Evolutionary conservation across 1,140 invertebrate genomes (phyloP).

Genomic region (Drosophila cardini): DNA sequence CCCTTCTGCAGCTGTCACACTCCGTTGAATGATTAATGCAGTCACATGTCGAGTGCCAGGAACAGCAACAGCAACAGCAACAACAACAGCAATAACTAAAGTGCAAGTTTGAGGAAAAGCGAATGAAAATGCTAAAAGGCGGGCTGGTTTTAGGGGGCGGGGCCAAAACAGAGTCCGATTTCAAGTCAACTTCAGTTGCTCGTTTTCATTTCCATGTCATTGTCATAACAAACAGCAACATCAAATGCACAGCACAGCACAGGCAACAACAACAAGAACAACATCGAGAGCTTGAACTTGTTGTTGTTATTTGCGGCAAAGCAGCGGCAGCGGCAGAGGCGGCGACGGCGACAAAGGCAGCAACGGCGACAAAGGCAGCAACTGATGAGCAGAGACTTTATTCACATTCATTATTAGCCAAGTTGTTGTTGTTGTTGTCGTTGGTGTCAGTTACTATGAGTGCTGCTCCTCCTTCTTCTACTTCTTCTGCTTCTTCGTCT

Average conservation of each 20-base stretch:
- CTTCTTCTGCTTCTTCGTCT: not conserved
- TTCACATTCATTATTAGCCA: constrained; percentile 46
- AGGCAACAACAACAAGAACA: constrained; percentile 6
- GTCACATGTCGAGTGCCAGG: constrained; percentile 51
- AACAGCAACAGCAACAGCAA: constrained; percentile 4
- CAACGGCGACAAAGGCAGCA: not conserved
- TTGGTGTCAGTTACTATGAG: constrained; percentile 11
- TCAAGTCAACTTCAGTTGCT: constrained; percentile 32
- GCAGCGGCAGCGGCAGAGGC: not conserved
- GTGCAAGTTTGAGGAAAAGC: constrained; percentile 26
- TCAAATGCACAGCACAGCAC: constrained; percentile 9
- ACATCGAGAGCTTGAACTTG: constrained; percentile 24
- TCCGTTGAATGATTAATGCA: constrained; percentile 67
- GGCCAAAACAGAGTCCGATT: not conserved
- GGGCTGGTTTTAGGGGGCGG: not conserved
- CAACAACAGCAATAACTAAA: constrained; percentile 8
- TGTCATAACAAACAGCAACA: constrained; percentile 63
- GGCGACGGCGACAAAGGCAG: not conserved
- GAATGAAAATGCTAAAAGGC: not conserved
- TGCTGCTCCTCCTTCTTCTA: not conserved
- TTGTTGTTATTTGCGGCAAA: constrained; percentile 7
- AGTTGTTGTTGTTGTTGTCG: constrained; percentile 7
- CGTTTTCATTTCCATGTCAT: constrained; percentile 67
- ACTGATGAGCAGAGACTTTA: constrained; percentile 22
- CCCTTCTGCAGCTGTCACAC: constrained; percentile 2